These are phyloP conservation scores for Empis livida DNA, from an alignment of 2,888 invertebrate genomes.

Conservation along the genomic window DNA sequence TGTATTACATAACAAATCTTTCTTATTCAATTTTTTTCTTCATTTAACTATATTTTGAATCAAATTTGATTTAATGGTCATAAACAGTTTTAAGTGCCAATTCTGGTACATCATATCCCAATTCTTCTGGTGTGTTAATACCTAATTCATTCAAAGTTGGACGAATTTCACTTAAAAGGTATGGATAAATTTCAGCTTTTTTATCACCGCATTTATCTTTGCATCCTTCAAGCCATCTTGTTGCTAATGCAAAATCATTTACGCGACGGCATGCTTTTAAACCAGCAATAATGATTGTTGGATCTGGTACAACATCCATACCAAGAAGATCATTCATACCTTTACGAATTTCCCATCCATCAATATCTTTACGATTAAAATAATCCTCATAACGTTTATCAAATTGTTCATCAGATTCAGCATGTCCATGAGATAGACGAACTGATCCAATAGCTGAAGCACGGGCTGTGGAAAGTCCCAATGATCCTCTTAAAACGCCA, in stretches of 20 bases:
- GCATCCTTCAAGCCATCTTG: constrained; percentile 84
- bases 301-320: constrained; percentile 88
- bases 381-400: constrained; percentile 69
- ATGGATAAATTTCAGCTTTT: constrained; percentile 70
- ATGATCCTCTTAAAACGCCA: constrained; percentile 28
- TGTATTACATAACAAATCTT: neutral
- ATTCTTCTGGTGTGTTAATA: constrained; percentile 83
- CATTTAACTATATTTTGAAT: constrained; percentile 6
- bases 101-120: constrained; percentile 96
- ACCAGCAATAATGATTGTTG: constrained; percentile 74
- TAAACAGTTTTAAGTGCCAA: constrained; percentile 66
- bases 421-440: constrained; percentile 37
- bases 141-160: constrained; percentile 91
- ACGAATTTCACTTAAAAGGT: constrained; percentile 75
- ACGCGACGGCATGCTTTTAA: constrained; percentile 83
- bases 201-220: constrained; percentile 75
- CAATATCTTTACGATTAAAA: constrained; percentile 78
- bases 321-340: constrained; percentile 80
- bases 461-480: constrained; percentile 23
- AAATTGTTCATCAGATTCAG: constrained; percentile 75
- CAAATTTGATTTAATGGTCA: constrained; percentile 35
- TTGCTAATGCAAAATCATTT: constrained; percentile 86
- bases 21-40: neutral
- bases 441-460: constrained; percentile 24
- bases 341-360: constrained; percentile 89